Percentiles rank a stretch among this genome's conserved stretches.
These are phyloP conservation scores for Cuculus canorus DNA, from an alignment of 2,797 vertebrate species.

Conservation along the genomic window DNA sequence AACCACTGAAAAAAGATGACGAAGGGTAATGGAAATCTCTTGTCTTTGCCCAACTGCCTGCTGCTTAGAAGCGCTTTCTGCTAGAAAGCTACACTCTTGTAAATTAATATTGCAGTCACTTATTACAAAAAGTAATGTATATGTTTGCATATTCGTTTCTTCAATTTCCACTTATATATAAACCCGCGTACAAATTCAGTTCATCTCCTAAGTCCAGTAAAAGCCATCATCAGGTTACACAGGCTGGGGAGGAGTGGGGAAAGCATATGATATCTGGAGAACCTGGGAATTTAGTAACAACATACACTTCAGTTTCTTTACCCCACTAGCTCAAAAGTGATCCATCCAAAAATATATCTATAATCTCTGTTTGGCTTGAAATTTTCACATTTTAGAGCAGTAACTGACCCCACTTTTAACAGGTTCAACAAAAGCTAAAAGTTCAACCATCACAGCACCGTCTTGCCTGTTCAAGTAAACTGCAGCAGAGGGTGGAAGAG, in stretches of 20 bases:
- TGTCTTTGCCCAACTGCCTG: background rate
- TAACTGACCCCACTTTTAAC: background rate
- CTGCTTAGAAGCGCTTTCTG: background rate
- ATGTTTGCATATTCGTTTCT: background rate
- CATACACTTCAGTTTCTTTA: background rate
- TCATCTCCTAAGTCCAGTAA: background rate
- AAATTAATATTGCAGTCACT: background rate
- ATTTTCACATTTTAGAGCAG: background rate
- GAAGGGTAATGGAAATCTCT: background rate
- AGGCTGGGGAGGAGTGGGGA: background rate
- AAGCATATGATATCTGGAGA: background rate
- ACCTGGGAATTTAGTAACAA: background rate
- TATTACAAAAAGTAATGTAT: background rate
- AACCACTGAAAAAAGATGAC: background rate
- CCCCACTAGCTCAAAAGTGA: background rate
- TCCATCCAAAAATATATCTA: background rate
- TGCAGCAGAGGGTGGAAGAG: background rate
- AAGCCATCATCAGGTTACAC: background rate
- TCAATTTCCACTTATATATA: background rate
- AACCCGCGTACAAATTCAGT: background rate
- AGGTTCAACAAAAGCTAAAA: background rate
- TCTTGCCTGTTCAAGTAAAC: background rate
- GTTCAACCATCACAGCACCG: background rate
- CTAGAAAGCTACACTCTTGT: background rate
- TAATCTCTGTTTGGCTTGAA: background rate